phyloP scores from a whole-genome alignment of 2,797 vertebrate genomes.

The Chiroxiphia lanceolata region DNA sequence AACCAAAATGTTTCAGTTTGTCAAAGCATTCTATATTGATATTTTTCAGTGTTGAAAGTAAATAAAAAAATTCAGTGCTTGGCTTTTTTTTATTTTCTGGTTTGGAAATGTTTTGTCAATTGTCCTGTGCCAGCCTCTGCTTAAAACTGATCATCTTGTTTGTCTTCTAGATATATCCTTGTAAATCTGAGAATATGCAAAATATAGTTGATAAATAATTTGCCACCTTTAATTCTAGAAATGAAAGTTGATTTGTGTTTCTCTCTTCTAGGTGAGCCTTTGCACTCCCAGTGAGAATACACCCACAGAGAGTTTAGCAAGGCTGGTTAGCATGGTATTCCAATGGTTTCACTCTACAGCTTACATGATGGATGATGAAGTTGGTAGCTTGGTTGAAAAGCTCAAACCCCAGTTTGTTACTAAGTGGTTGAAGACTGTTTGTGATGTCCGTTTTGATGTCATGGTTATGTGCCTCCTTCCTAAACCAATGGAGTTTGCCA shows the following conservation, averaged over 20 bases:
- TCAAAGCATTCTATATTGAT: neutral
- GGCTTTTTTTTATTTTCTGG: neutral
- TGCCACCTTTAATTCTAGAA: neutral
- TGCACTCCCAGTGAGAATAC: slow-evolving; percentile 99
- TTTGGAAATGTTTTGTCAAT: neutral
- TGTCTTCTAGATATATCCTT: neutral
- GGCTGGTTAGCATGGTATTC: slow-evolving; percentile 98
- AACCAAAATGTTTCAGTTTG: neutral
- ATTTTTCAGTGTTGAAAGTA: neutral
- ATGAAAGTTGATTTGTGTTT: neutral
- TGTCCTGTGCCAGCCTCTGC: neutral
- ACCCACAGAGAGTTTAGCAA: slow-evolving; percentile 94
- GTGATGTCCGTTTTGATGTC: slow-evolving; percentile 96
- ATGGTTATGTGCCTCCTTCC: slow-evolving; percentile 99
- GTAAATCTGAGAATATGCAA: neutral
- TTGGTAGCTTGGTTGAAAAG: slow-evolving; percentile 97
- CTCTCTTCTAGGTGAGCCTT: slow-evolving; percentile 87
- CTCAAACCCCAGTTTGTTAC: slow-evolving; percentile 99
- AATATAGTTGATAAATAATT: neutral
- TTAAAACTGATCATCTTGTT: neutral
- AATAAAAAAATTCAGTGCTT: neutral
- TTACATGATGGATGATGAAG: slow-evolving; percentile 99
- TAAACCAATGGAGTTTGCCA: slow-evolving; percentile 97
- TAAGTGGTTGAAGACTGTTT: slow-evolving; percentile 98
- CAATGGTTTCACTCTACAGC: slow-evolving; percentile 99